Evolutionary conservation across 1,140 invertebrate genomes (phyloP).

Genomic region (Cherax quadricarinatus): DNA sequence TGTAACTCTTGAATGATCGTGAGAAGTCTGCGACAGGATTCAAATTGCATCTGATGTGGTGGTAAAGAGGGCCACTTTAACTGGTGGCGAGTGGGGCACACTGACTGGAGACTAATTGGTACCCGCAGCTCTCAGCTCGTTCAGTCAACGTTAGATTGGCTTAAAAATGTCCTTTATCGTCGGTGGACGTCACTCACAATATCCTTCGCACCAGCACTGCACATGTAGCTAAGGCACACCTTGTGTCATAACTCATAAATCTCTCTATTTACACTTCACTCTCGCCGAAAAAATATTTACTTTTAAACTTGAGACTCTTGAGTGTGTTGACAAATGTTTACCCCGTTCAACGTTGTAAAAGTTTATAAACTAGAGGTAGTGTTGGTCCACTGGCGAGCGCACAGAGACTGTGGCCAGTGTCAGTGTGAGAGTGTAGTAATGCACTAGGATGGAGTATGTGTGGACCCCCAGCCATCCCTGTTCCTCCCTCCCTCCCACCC

Average conservation of each 20-base stretch:
- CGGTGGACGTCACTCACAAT: neutral
- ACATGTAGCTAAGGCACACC: too few relatives aligned
- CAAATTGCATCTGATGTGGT: neutral
- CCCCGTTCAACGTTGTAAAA: neutral
- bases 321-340: neutral
- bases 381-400: too few relatives aligned
- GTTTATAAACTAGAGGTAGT: too few relatives aligned
- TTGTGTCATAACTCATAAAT: neutral
- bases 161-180: slow-evolving; percentile 14
- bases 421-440: neutral
- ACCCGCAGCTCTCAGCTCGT: slow-evolving; percentile 6
- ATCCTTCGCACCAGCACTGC: neutral
- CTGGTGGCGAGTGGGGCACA: neutral
- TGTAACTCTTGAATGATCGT: too few relatives aligned
- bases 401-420: neutral
- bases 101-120: slow-evolving; percentile 14
- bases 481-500: neutral
- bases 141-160: neutral
- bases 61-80: neutral
- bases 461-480: neutral
- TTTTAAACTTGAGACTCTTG: neutral
- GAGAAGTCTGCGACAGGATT: too few relatives aligned
- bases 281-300: neutral
- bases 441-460: neutral
- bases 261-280: neutral